Conservation (phyloP, 2,797 vertebrate species). For the Lerista edwardsae region DNA sequence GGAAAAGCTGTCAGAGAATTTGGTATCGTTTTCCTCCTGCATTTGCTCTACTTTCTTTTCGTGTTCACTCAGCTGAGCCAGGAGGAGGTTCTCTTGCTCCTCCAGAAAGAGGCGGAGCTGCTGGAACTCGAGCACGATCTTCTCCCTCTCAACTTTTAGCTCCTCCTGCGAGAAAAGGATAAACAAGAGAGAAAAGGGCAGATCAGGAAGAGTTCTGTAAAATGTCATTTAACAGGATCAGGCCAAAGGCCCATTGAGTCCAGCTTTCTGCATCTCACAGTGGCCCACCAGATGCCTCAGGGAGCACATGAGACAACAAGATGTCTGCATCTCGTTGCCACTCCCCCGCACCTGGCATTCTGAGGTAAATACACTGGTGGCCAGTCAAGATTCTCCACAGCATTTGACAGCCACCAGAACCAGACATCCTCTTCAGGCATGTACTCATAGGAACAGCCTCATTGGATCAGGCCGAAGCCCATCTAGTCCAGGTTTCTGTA, state of each 20-base stretch:
- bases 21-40: background rate
- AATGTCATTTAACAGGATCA: background rate
- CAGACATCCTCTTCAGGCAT: too few species aligned
- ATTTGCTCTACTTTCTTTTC: background rate
- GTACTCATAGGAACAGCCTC: too few species aligned
- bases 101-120: background rate
- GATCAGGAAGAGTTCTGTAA: background rate
- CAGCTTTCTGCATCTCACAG: too few species aligned
- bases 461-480: too few species aligned
- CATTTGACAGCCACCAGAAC: too few species aligned
- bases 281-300: too few species aligned
- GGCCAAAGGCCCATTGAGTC: background rate
- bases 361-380: too few species aligned
- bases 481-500: too few species aligned
- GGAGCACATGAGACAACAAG: too few species aligned
- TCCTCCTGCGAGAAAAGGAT: background rate
- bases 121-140: background rate
- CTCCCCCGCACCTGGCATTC: too few species aligned
- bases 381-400: too few species aligned
- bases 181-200: background rate
- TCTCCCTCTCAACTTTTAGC: background rate
- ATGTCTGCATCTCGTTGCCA: too few species aligned
- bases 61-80: slow-evolving; percentile 4
- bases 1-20: background rate
- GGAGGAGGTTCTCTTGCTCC: background rate